These are phyloP conservation scores for Sesia apiformis DNA, from an alignment of 2,888 invertebrate genomes.

Conservation along the genomic window DNA sequence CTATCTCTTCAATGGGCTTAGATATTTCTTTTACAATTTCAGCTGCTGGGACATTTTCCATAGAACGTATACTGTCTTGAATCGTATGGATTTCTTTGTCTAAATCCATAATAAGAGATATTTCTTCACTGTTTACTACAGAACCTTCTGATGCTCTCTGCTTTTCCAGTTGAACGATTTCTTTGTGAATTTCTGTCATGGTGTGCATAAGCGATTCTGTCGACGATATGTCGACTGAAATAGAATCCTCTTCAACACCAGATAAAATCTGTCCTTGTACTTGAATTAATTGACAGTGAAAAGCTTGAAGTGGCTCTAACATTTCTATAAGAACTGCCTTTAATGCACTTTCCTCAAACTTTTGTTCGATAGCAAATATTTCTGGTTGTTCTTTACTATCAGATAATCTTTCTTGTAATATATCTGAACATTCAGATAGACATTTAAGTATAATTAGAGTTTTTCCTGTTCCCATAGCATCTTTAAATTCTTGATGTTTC, in stretches of 20 bases:
- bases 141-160: slow-evolving; percentile 28
- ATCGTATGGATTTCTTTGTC: slow-evolving; percentile 47
- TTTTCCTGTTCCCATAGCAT: slow-evolving; percentile 38
- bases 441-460: slow-evolving; percentile 46
- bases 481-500: slow-evolving; percentile 41
- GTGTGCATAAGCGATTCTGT: slow-evolving; percentile 49
- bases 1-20: slow-evolving; percentile 38
- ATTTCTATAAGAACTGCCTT: slow-evolving; percentile 39
- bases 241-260: slow-evolving; percentile 34
- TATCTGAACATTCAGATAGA: slow-evolving; percentile 43
- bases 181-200: slow-evolving; percentile 47
- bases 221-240: slow-evolving; percentile 38
- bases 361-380: slow-evolving; percentile 18
- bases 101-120: slow-evolving; percentile 39
- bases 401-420: slow-evolving; percentile 27
- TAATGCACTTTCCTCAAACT: slow-evolving; percentile 22
- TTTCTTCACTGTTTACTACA: slow-evolving; percentile 28
- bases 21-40: slow-evolving; percentile 28
- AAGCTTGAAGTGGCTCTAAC: slow-evolving; percentile 38
- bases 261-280: slow-evolving; percentile 44
- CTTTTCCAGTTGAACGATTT: slow-evolving; percentile 32
- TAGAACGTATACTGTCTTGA: slow-evolving; percentile 39
- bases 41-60: slow-evolving; percentile 28
- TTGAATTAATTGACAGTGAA: slow-evolving; percentile 40
- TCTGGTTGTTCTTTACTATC: slow-evolving; percentile 11